Evolutionary conservation across 2,113 vertebrate species (phyloP), one percentile per base, ranked within the genome.

Genomic region (Ariopsis seemanni): DNA sequence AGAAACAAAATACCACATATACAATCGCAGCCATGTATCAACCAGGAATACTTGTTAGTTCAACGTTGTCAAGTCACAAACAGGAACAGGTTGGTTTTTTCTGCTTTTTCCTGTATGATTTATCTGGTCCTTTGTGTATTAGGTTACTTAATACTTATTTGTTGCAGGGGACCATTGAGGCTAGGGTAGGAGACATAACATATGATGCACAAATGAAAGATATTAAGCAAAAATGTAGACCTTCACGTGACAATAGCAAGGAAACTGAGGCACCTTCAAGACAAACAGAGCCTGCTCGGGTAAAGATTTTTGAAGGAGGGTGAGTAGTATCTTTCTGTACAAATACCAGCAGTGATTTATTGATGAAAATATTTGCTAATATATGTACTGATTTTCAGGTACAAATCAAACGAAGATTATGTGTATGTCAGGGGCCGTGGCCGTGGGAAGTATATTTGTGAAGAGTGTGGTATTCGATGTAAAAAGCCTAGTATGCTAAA

Each of bases 221-320:
- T 92, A 94, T 90, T 93, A 95, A 96, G 94, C 94, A 96, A 93
- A 97, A 97, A 95, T 96, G 96, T 92, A 97, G 96, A 95, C 95
- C 96, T 85, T 96, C 96, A 94, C 96, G 96, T 95, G 98, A 99
- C 90, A 95, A 97, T 92, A 97, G 96, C 95, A 97, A 97, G 91
- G 98, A 99, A 95, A 96, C 97, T 91, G 96, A 97, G 90, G 94
- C 92, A 1, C 86, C 95, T 90, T 91, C 95, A 90, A 96, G 96
- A 91, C 97, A 96, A 94, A 93, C 95, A 85, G 96, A 97, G 93
- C 97, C 98, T 92, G 96, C 97, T 84, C 96, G 98, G 92, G 96
- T 99, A 93, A 99, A 99, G 96, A 99, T 99, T 94, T 99, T 99
- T 93, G 98, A 99, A 95, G 98, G 98, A 95, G 98, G 98, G 98